Conservation (phyloP, 2,888 invertebrate species). For the Lepidochrysops patricia region DNA sequence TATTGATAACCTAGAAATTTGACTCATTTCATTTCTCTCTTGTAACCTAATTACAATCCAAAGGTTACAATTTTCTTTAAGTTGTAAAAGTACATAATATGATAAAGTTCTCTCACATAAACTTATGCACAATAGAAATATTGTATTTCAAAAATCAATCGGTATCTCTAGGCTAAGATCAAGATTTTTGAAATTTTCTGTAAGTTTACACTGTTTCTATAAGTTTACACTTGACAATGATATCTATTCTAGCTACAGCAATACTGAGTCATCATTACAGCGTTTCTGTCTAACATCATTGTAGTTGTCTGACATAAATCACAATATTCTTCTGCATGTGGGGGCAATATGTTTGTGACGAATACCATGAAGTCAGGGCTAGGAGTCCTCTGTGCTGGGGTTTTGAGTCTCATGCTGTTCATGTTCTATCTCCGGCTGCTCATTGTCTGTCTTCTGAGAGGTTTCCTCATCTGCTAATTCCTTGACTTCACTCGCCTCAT, state of each 20-base stretch:
- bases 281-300: background rate
- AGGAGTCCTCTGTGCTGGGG: conserved; percentile 1
- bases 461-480: background rate
- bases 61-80: no score
- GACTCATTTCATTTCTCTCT: no score
- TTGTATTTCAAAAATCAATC: no score
- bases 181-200: no score
- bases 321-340: background rate
- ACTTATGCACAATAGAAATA: no score
- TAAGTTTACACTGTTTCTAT: no score
- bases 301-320: background rate
- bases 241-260: background rate
- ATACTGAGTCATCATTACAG: background rate
- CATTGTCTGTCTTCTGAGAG: background rate
- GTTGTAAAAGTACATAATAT: no score
- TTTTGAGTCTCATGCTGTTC: background rate
- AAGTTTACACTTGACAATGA: background rate
- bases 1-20: no score
- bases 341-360: background rate
- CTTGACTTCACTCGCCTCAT: conserved; percentile 9
- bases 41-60: no score
- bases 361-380: background rate
- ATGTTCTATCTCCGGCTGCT: background rate
- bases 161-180: no score
- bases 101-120: no score